phyloP scores from a whole-genome alignment of 2,888 invertebrate genomes.

The Dastarcus helophoroides region DNA sequence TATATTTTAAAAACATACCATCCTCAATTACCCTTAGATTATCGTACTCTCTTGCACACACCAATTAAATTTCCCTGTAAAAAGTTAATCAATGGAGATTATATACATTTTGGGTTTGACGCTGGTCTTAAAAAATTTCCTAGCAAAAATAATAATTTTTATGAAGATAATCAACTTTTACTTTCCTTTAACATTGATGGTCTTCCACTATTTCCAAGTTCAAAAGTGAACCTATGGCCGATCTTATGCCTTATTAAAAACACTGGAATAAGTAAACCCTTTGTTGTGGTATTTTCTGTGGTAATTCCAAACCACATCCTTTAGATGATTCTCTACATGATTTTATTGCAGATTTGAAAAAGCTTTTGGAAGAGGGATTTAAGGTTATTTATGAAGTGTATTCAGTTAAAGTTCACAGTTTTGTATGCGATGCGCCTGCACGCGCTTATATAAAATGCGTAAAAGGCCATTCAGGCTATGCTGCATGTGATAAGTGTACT shows the following conservation, averaged over 20 bases:
- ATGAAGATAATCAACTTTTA: constrained; percentile 10
- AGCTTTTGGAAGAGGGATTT: constrained; percentile 10
- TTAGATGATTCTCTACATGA: constrained; percentile 12
- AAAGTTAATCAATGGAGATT: too few relatives aligned
- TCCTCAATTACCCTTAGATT: not conserved
- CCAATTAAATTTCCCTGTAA: too few relatives aligned
- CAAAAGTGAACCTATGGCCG: constrained; percentile 13
- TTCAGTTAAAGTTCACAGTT: constrained; percentile 9
- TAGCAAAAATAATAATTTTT: constrained; percentile 5
- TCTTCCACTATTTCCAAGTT: constrained; percentile 12
- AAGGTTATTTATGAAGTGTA: constrained; percentile 4
- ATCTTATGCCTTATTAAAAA: constrained; percentile 11
- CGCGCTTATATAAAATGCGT: constrained; percentile 14
- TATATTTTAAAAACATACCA: constrained; percentile 1
- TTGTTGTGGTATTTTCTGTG: constrained; percentile 15
- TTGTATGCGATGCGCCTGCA: constrained; percentile 17
- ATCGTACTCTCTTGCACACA: not conserved
- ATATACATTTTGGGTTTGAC: constrained; percentile 8
- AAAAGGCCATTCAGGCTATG: constrained; percentile 16
- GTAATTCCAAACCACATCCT: constrained; percentile 13
- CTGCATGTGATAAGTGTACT: constrained; percentile 18
- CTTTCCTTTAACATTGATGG: constrained; percentile 11
- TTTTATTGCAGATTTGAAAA: constrained; percentile 14
- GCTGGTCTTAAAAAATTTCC: constrained; percentile 11
- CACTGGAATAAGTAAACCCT: constrained; percentile 2